These are phyloP conservation scores for Paramisgurnus dabryanus DNA, from an alignment of 2,113 vertebrate species.

Conservation along the genomic window DNA sequence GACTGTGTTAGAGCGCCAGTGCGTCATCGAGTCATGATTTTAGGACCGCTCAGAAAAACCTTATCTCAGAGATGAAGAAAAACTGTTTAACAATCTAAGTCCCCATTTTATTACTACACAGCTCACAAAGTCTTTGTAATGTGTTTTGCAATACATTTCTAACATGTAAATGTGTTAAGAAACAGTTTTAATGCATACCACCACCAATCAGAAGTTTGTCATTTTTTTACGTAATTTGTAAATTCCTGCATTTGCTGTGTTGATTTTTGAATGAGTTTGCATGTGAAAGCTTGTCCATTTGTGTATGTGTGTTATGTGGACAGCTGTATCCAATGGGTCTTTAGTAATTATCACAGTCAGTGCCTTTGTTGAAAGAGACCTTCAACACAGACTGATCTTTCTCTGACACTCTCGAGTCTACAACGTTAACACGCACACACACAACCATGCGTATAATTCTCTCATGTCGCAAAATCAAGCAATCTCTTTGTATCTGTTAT, in stretches of 20 bases:
- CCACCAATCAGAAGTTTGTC: not conserved
- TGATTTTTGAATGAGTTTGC: constrained; percentile 25
- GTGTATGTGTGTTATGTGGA: constrained; percentile 32
- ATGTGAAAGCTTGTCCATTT: constrained; percentile 10
- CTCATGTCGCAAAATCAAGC: not conserved
- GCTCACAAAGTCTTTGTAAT: too few relatives aligned
- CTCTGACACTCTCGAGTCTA: constrained; percentile 44
- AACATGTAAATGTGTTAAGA: too few relatives aligned
- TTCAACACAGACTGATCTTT: constrained; percentile 30
- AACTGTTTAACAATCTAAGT: too few relatives aligned
- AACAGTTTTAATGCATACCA: not conserved
- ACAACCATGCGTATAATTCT: too few relatives aligned
- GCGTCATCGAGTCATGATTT: too few relatives aligned
- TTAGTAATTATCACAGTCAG: constrained; percentile 49
- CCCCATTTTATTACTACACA: too few relatives aligned
- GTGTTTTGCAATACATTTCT: too few relatives aligned
- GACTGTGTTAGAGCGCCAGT: too few relatives aligned
- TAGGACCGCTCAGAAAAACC: too few relatives aligned
- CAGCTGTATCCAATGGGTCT: constrained; percentile 45
- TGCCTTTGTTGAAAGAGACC: constrained; percentile 47
- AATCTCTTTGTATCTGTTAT: not conserved
- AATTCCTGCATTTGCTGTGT: not conserved
- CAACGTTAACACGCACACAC: constrained; percentile 20
- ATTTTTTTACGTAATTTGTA: not conserved
- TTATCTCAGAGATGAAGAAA: too few relatives aligned